These are phyloP conservation scores for Pipistrellus nathusii DNA, from an alignment of 2,797 vertebrate genomes.

Conservation along the genomic window DNA sequence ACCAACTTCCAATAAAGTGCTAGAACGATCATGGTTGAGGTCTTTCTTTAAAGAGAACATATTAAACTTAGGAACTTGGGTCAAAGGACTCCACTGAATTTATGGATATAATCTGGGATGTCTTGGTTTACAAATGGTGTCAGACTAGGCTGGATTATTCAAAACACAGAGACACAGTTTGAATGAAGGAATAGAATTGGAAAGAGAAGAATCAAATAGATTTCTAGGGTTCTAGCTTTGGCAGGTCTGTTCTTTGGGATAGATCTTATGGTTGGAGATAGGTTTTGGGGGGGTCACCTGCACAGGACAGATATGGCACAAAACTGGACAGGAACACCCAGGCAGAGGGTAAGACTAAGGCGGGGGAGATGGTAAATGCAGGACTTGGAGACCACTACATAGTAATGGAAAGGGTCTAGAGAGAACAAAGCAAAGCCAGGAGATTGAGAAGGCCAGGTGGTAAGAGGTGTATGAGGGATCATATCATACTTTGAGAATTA, in stretches of 20 bases:
- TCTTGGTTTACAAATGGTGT: too few relatives aligned
- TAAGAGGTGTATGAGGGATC: not conserved
- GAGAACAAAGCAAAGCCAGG: not conserved
- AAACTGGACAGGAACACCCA: not conserved
- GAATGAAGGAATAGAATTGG: not conserved
- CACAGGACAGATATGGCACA: too few relatives aligned
- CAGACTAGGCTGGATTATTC: too few relatives aligned
- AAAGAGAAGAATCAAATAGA: not conserved
- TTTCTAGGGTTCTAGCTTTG: not conserved
- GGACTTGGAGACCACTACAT: not conserved
- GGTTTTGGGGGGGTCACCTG: not conserved
- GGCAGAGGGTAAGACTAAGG: not conserved
- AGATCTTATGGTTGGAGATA: not conserved
- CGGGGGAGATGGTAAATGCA: not conserved
- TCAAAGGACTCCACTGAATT: not conserved
- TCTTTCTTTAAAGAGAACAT: conserved; percentile 63
- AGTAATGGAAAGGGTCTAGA: not conserved
- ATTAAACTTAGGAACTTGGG: not conserved
- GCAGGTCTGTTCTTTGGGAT: not conserved
- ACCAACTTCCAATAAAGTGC: conserved; percentile 70
- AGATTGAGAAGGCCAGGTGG: not conserved
- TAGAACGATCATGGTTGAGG: conserved; percentile 19
- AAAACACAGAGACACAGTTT: not conserved
- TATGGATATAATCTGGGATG: not conserved
- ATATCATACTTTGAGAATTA: not conserved